These are phyloP conservation scores for Tragelaphus buxtoni DNA, from an alignment of 2,113 vertebrate genomes.

Conservation along the genomic window DNA sequence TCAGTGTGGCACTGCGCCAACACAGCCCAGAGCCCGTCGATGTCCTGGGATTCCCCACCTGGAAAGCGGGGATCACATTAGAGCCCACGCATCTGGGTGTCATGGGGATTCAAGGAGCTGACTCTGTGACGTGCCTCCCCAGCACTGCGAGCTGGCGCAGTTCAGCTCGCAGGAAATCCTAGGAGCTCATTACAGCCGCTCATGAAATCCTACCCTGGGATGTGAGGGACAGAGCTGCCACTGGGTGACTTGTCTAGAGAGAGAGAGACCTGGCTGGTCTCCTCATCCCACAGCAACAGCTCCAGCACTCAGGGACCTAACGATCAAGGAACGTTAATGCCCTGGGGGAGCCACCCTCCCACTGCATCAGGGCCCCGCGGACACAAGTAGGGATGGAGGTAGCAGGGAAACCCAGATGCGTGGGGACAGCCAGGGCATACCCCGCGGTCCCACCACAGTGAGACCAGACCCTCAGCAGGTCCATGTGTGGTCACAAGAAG, in stretches of 20 bases:
- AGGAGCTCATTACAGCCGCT: neutral
- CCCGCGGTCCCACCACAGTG: neutral
- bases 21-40: rapidly evolving
- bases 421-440: neutral
- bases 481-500: neutral
- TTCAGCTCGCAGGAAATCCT: neutral
- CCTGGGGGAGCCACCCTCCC: neutral
- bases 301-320: neutral
- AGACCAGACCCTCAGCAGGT: neutral
- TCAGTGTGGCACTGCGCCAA: neutral
- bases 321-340: neutral
- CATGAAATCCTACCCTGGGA: neutral
- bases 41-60: neutral
- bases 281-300: neutral
- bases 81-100: neutral
- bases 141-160: neutral
- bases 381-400: no score
- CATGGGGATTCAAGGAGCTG: rapidly evolving
- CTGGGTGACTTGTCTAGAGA: neutral
- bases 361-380: neutral
- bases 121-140: rapidly evolving
- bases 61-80: neutral
- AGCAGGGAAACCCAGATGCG: neutral
- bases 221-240: neutral
- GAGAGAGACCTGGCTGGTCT: neutral